phyloP scores from a whole-genome alignment of 2,888 invertebrate genomes.

The Drosophila subsilvestris region DNA sequence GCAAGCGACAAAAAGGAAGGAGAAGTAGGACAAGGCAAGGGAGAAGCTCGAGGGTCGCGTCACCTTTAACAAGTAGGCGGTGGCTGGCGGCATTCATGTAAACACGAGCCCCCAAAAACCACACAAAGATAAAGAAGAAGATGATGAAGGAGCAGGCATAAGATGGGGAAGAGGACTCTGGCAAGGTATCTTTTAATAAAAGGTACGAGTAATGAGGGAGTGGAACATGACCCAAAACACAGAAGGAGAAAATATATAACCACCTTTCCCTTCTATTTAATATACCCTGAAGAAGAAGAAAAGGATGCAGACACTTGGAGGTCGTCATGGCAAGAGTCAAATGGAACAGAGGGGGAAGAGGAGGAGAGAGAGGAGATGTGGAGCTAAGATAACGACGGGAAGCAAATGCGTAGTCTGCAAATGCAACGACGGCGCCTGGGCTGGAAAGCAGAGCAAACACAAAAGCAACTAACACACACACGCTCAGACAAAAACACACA shows the following conservation, averaged over 20 bases:
- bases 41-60: conserved; percentile 52
- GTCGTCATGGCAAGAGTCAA: conserved; percentile 53
- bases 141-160: conserved; percentile 4
- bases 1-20: conserved; percentile 4
- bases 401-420: conserved; percentile 45
- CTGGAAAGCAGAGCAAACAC: conserved; percentile 48
- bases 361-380: conserved; percentile 15
- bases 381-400: conserved; percentile 6
- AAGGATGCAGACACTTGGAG: conserved; percentile 61
- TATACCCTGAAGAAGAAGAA: conserved; percentile 23
- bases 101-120: conserved; percentile 45
- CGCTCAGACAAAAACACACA: conserved; percentile 11
- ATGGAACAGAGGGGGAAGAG: background rate
- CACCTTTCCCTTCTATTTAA: background rate
- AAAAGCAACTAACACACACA: conserved; percentile 30
- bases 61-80: conserved; percentile 73
- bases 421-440: conserved; percentile 45
- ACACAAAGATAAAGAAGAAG: conserved; percentile 25
- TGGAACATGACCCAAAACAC: background rate
- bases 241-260: background rate
- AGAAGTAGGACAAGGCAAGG: conserved; percentile 43
- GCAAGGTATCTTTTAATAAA: background rate
- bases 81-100: conserved; percentile 59
- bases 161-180: conserved; percentile 14
- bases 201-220: background rate